Evolutionary conservation across 2,888 invertebrate species (phyloP).

Genomic region (Drosophila anceps): DNA sequence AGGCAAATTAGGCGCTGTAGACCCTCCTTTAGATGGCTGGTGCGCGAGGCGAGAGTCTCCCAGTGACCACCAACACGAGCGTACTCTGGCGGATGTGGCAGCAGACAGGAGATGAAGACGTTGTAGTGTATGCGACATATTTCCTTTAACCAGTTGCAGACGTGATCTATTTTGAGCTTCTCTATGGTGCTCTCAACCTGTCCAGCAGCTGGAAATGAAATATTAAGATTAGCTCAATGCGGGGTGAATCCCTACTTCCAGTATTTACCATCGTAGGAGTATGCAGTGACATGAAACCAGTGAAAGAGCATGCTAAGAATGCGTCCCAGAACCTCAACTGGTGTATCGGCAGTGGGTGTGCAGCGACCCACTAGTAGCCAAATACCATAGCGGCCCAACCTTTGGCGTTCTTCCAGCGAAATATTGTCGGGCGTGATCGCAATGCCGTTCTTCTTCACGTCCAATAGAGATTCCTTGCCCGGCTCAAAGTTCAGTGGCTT

Average conservation of each 20-base stretch:
- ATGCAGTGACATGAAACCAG: slow-evolving; percentile 99
- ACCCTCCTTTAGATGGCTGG: slow-evolving; percentile 97
- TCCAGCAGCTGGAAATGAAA: slow-evolving; percentile 85
- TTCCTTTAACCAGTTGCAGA: slow-evolving; percentile 95
- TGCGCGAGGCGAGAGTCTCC: slow-evolving; percentile 94
- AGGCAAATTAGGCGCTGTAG: slow-evolving; percentile 96
- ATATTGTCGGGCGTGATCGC: slow-evolving; percentile 88
- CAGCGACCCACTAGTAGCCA: slow-evolving; percentile 98
- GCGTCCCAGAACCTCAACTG: slow-evolving; percentile 93
- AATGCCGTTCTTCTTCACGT: slow-evolving; percentile 83
- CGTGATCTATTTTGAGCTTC: slow-evolving; percentile 95
- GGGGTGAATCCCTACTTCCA: too few species aligned
- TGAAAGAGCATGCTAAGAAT: slow-evolving; percentile 98
- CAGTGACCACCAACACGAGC: slow-evolving; percentile 98
- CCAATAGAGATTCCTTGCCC: slow-evolving; percentile 86
- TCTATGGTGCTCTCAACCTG: slow-evolving; percentile 95
- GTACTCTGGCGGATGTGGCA: slow-evolving; percentile 98
- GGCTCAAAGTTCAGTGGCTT: slow-evolving; percentile 91
- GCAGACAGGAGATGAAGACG: slow-evolving; percentile 94
- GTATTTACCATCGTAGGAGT: slow-evolving; percentile 94
- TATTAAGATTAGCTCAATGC: background rate
- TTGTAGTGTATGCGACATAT: slow-evolving; percentile 94
- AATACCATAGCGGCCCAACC: slow-evolving; percentile 97
- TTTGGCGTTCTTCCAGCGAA: slow-evolving; percentile 93
- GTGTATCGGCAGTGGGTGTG: slow-evolving; percentile 91